Conservation (phyloP, 2,113 vertebrate genomes). For the Cinclus mexicanus region DNA sequence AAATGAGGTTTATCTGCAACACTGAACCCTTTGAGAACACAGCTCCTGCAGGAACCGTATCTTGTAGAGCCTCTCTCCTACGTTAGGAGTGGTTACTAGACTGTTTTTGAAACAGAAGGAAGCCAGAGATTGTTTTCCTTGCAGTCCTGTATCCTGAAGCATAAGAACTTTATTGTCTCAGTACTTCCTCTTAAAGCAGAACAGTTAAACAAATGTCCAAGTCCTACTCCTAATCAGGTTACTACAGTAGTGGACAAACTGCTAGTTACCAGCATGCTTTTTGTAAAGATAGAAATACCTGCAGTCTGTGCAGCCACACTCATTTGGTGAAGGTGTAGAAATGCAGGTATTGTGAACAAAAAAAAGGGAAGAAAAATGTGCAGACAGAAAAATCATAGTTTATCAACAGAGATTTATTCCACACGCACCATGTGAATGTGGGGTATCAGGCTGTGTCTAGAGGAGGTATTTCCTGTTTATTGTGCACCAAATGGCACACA, state of each 20-base stretch:
- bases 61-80: background rate
- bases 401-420: background rate
- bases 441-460: background rate
- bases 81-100: background rate
- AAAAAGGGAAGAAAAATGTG: background rate
- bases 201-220: background rate
- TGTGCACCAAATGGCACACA: background rate
- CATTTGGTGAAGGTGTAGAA: background rate
- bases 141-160: constrained; percentile 18
- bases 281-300: background rate
- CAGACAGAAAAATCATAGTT: background rate
- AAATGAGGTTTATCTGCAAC: background rate
- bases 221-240: background rate
- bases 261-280: background rate
- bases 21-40: background rate
- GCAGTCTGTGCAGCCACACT: background rate
- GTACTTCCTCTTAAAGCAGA: constrained; percentile 23
- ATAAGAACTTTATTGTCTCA: constrained; percentile 27
- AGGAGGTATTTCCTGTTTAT: background rate
- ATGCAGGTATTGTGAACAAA: background rate
- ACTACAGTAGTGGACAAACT: background rate
- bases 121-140: background rate
- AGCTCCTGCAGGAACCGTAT: background rate
- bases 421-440: background rate
- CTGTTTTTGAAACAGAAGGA: constrained; percentile 3